Conservation (phyloP, 2,797 vertebrate species). For the Poeciliopsis gracilis region DNA sequence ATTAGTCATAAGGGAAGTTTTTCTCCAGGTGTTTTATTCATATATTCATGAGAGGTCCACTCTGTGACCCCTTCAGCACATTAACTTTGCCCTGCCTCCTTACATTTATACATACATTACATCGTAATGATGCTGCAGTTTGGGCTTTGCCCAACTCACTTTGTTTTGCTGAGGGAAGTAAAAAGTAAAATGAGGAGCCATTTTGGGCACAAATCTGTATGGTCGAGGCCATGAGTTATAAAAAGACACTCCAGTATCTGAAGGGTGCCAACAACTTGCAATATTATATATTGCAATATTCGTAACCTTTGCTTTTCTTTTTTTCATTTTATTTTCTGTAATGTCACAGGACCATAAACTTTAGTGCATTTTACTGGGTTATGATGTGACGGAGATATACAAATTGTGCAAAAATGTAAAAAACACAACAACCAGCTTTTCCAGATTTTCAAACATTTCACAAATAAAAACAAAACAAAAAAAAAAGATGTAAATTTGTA, state of each 20-base stretch:
- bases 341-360: too few species aligned
- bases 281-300: background rate
- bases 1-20: conserved; percentile 19
- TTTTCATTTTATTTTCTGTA: background rate
- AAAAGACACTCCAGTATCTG: background rate
- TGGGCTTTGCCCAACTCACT: background rate
- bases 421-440: too few species aligned
- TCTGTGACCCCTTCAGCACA: conserved; percentile 35
- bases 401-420: too few species aligned
- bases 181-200: conserved; percentile 12
- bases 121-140: conserved; percentile 38
- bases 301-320: background rate
- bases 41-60: conserved; percentile 50
- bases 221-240: background rate
- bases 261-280: background rate
- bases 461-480: too few species aligned
- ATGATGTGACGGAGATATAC: background rate
- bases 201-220: background rate
- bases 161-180: conserved; percentile 4
- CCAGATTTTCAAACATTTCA: too few species aligned
- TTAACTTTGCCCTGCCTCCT: conserved; percentile 35
- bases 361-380: background rate
- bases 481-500: background rate
- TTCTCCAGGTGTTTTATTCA: conserved; percentile 46
- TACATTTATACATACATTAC: conserved; percentile 13